These are phyloP conservation scores for Xenus cinereus DNA, from an alignment of 2,113 vertebrate genomes.

Conservation along the genomic window DNA sequence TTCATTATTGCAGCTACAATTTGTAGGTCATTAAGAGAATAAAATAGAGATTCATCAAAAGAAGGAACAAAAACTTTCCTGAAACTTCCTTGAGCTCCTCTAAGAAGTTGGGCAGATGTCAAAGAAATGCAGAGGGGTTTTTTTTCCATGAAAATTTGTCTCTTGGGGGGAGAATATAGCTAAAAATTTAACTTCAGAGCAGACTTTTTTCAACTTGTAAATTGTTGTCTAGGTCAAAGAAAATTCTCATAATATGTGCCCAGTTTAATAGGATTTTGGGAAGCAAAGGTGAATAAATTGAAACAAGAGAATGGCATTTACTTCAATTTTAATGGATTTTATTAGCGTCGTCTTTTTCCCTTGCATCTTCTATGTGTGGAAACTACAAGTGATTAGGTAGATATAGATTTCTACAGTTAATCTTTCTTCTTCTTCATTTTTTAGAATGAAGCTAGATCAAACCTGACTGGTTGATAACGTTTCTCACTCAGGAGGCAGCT, in stretches of 20 bases:
- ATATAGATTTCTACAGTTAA: neutral
- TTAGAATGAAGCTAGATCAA: neutral
- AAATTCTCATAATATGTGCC: neutral
- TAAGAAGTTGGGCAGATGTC: neutral
- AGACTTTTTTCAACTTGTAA: neutral
- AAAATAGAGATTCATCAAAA: neutral
- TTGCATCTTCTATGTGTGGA: neutral
- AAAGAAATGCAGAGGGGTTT: neutral
- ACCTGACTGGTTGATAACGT: neutral
- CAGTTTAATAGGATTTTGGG: neutral
- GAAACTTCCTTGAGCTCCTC: neutral
- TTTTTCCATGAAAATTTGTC: neutral
- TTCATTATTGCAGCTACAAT: neutral
- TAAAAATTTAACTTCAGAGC: neutral
- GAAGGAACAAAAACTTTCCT: neutral
- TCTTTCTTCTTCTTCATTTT: neutral
- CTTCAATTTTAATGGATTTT: neutral
- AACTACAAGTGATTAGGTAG: neutral
- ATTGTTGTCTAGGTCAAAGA: neutral
- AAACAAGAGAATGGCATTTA: neutral
- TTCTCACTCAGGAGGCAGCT: neutral
- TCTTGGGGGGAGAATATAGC: neutral
- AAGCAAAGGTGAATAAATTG: neutral
- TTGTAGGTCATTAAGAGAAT: neutral
- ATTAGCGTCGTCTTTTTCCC: fast-evolving